Base-by-base conservation (phyloP, 2,888 invertebrate species). In the Drosophila leonis region DNA sequence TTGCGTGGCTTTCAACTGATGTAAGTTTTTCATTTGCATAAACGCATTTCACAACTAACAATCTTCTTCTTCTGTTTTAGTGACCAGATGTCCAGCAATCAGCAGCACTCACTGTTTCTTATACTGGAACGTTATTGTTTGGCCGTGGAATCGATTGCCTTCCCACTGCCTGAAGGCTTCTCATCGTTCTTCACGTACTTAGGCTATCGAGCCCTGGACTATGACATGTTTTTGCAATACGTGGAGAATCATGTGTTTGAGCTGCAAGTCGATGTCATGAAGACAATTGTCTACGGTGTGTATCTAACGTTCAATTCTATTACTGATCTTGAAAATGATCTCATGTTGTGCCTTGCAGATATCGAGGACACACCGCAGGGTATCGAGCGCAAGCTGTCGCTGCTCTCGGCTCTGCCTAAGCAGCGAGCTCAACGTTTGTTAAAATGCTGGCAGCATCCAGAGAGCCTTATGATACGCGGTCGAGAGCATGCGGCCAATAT, bases 111-210 rank as follows among this genome's bases (percentile, higher is more conserved):
- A 27, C 92, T 98, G 55, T 97, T 97, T 91, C 95, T 96, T 74
- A 94, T 96, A 33, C 93, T 98, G 77, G 98, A 98, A 92, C 95
- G 97, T 83, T 98, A 97, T 93, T 95, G 96, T 84, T 94, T 96
- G 81, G 96, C 97, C 1, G 95, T 96, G 20, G 97, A 97, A 90
- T 95, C 95, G 5, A 94, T 97, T 75, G 97, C 97, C 35, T 98
- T 96, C 92, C 97, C 97, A 0, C 93, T 97, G 77, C 97, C 98
- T 13, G 96, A 97, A 90, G 98, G 98, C 15, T 98, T 98, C 92
- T 96, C 96, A 20, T 97, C 98, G 6, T 98, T 97, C 94, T 97
- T 98, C 92, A 96, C 97, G 3, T 97, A 97, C 92, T 94, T 98
- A 61, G 98, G 97, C 1, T 97, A 97, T 93, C 94, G 96, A 82